A percentile compares a stretch with the other conserved stretches of the same genome.
These are phyloP conservation scores for Caenorhabditis becei DNA, from an alignment of 2,888 invertebrate genomes.

Conservation along the genomic window DNA sequence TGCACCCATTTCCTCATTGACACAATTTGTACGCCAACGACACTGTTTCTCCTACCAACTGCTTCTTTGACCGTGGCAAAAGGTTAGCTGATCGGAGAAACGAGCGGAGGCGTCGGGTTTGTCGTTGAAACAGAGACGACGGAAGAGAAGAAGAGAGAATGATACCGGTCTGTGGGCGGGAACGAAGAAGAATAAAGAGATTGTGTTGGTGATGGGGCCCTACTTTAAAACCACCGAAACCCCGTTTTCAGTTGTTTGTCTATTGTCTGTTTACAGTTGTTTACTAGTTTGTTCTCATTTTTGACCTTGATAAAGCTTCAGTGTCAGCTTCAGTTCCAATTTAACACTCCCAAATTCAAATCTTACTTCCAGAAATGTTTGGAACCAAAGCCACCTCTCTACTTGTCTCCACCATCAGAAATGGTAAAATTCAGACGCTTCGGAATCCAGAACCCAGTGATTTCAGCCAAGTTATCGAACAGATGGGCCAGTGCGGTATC, in stretches of 20 bases:
- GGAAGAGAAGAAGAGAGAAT: conserved; percentile 12
- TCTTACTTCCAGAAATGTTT: conserved; percentile 43
- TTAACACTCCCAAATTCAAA: neutral
- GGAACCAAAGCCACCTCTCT: conserved; percentile 39
- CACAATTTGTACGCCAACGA: neutral
- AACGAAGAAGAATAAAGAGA: conserved; percentile 19
- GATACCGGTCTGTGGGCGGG: conserved; percentile 57
- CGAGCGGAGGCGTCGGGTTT: neutral
- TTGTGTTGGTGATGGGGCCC: conserved; percentile 10
- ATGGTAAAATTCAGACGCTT: neutral
- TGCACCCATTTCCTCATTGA: neutral
- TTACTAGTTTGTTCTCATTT: neutral
- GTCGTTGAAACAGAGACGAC: conserved; percentile 13
- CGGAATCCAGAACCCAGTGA: neutral
- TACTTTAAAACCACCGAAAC: conserved; percentile 46
- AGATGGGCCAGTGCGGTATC: conserved; percentile 34
- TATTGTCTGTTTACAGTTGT: conserved; percentile 24
- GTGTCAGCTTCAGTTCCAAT: neutral
- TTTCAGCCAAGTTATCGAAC: conserved; percentile 2
- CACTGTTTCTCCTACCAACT: neutral
- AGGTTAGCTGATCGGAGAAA: conserved; percentile 8
- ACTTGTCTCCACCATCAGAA: conserved; percentile 16
- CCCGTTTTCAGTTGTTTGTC: conserved; percentile 16
- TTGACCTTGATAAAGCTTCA: too few relatives aligned
- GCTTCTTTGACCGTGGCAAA: neutral